Conservation (phyloP, 2,113 vertebrate species). For the Petromus typicus region DNA sequence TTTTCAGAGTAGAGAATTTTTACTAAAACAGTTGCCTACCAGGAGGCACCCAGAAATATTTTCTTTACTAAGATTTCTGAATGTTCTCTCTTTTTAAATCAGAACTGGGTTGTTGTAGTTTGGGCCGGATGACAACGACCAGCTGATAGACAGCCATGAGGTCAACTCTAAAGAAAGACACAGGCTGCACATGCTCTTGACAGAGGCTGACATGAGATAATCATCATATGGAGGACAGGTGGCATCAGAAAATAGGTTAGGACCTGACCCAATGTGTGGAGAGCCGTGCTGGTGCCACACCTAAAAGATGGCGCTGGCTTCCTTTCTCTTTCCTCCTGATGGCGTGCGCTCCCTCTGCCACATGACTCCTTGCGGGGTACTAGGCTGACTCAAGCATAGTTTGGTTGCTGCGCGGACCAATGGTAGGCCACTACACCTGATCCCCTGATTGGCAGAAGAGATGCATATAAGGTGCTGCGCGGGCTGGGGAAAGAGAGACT, state of each 20-base stretch:
- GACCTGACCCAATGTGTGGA: too few relatives aligned
- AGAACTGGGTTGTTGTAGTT: background rate
- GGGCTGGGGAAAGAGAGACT: too few relatives aligned
- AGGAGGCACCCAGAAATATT: background rate
- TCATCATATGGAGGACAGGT: background rate
- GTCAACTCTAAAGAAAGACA: background rate
- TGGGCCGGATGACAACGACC: background rate
- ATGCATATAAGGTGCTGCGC: too few relatives aligned
- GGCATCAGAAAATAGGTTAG: background rate
- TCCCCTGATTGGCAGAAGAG: too few relatives aligned
- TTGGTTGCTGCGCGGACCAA: too few relatives aligned
- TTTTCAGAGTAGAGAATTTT: background rate
- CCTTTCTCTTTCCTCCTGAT: too few relatives aligned
- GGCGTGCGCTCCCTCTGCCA: too few relatives aligned
- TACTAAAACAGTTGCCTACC: background rate
- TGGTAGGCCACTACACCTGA: too few relatives aligned
- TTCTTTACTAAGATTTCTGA: background rate
- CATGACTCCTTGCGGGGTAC: too few relatives aligned
- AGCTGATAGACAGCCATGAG: background rate
- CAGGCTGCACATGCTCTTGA: background rate
- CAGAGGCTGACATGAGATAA: rapidly evolving
- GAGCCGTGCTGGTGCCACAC: too few relatives aligned
- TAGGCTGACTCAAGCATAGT: too few relatives aligned
- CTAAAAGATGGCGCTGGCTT: too few relatives aligned
- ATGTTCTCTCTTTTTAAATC: background rate